phyloP scores from a whole-genome alignment of 2,888 invertebrate species.

The Euplagia quadripunctaria region DNA sequence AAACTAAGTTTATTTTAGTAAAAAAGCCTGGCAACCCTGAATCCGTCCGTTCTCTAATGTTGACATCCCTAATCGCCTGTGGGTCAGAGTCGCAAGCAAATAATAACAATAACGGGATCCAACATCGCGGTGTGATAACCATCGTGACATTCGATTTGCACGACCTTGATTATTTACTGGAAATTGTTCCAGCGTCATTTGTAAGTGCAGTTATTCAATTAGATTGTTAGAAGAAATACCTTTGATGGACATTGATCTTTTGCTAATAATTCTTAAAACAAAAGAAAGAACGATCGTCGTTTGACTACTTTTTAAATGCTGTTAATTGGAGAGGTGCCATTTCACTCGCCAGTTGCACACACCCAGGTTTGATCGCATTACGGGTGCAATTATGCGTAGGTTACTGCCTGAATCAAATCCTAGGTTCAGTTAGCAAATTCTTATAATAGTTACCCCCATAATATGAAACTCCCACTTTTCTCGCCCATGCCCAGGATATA shows the following conservation, averaged over 20 bases:
- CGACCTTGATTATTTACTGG: constrained; percentile 37
- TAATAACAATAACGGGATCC: constrained; percentile 67
- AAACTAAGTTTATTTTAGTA: too few relatives aligned
- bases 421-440: too few relatives aligned
- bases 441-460: too few relatives aligned
- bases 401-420: too few relatives aligned
- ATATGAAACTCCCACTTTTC: not conserved
- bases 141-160: constrained; percentile 57
- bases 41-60: not conserved
- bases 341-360: too few relatives aligned
- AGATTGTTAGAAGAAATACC: not conserved
- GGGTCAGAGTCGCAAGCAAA: constrained; percentile 53
- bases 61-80: constrained; percentile 42
- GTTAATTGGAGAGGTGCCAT: not conserved
- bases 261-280: not conserved
- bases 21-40: constrained; percentile 4
- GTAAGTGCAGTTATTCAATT: constrained; percentile 15
- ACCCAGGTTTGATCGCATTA: too few relatives aligned
- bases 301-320: not conserved
- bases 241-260: not conserved
- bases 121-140: constrained; percentile 61
- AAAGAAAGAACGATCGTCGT: not conserved
- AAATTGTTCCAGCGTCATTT: constrained; percentile 14
- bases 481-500: not conserved
- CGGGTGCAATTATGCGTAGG: too few relatives aligned